phyloP scores from a whole-genome alignment of 2,888 invertebrate genomes.

The Pristionchus entomophagus region DNA sequence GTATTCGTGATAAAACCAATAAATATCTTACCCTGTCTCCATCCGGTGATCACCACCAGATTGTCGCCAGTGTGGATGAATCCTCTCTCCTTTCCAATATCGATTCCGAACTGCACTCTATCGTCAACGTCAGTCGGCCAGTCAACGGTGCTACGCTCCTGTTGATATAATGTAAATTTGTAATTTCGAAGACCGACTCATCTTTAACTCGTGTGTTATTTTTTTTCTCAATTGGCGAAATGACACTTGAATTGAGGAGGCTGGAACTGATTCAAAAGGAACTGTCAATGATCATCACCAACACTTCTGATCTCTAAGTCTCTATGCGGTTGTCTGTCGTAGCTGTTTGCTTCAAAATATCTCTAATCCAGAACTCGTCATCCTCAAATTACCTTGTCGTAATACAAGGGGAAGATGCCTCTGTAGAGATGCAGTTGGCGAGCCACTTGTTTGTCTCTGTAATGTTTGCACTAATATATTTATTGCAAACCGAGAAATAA shows the following conservation, averaged over 20 bases:
- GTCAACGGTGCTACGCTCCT: conserved; percentile 79
- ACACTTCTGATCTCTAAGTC: too few species aligned
- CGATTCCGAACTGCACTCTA: conserved; percentile 73
- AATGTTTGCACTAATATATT: background rate
- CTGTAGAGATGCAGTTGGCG: conserved; percentile 92
- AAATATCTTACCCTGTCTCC: conserved; percentile 81
- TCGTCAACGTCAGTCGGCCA: conserved; percentile 92
- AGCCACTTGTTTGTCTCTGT: conserved; percentile 86
- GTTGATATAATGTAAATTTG: too few species aligned
- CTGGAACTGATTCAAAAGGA: too few species aligned
- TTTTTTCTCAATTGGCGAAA: too few species aligned
- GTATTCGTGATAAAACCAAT: background rate
- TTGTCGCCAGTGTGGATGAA: conserved; percentile 90
- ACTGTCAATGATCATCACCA: too few species aligned
- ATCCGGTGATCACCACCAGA: conserved; percentile 94
- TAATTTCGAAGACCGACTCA: too few species aligned
- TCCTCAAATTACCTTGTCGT: conserved; percentile 79
- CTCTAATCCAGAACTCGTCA: too few species aligned
- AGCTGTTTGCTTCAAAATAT: too few species aligned
- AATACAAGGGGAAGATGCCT: conserved; percentile 91
- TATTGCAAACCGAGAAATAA: background rate
- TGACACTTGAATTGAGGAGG: background rate
- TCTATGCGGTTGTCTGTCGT: too few species aligned
- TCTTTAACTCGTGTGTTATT: background rate
- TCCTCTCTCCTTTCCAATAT: conserved; percentile 83